These are phyloP conservation scores for Passer domesticus DNA, from an alignment of 2,113 vertebrate species.

Conservation along the genomic window DNA sequence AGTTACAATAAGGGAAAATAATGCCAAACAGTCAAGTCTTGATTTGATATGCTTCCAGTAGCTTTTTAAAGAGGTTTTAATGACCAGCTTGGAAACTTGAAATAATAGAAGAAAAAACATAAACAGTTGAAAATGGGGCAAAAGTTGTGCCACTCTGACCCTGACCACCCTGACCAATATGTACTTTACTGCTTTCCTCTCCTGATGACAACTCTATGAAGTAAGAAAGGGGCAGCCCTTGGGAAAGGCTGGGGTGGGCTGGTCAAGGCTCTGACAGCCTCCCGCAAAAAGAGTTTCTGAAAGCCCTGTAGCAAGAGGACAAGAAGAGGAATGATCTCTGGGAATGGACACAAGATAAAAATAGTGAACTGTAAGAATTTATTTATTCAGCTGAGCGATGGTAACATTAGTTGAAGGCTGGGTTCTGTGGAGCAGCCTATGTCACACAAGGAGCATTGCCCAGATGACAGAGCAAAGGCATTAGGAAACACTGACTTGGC, in stretches of 20 bases:
- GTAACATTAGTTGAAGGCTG: background rate
- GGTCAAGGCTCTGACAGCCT: background rate
- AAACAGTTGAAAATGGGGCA: background rate
- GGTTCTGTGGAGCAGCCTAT: accelerated
- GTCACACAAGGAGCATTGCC: background rate
- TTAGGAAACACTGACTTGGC: background rate
- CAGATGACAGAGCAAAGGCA: background rate
- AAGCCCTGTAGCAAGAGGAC: background rate
- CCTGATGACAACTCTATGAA: background rate
- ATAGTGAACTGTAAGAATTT: constrained; percentile 9
- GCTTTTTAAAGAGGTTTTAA: background rate
- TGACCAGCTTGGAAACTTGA: background rate
- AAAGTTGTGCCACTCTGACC: background rate
- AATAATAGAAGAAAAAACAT: background rate
- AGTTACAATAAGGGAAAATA: background rate
- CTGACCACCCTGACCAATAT: background rate
- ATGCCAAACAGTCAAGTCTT: background rate
- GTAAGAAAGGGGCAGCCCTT: background rate
- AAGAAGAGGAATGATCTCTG: background rate
- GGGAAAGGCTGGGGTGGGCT: background rate
- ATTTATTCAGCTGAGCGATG: constrained; percentile 53
- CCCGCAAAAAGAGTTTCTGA: background rate
- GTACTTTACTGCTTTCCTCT: background rate
- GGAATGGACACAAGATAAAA: constrained; percentile 11
- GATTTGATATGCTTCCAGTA: background rate